Evolutionary conservation across 2,113 vertebrate species (phyloP), one percentile per base, ranked within the genome.

Genomic region (Myotis davidii): DNA sequence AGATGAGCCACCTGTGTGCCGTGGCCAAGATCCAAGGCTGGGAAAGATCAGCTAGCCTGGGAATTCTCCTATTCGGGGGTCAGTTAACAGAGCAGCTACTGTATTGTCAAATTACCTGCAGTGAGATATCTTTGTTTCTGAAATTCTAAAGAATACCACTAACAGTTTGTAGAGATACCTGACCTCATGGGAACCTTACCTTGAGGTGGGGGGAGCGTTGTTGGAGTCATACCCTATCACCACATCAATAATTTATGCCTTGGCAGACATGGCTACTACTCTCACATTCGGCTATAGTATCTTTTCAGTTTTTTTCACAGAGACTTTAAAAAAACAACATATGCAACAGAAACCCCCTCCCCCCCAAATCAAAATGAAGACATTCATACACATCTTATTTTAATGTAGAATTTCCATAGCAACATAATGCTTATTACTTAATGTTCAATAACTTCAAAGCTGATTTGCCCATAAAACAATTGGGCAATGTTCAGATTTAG

Each of bases 381-480:
- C 34, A 74, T 93, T 90, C 78, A 52, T 83, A 78, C 12, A 95
- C 70, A 96, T 86, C 29, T 94, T 73, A 88, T 93, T 91, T 97
- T 93, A 86, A 93, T 91, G 34, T 76, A 77, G 50, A 96, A 81
- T 94, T 96, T 95, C 86, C 21, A 70, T 74, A 72, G 83, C 81
- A 91, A 93, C 69, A 29, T 84, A 73, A 72, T 85, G 91, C 65
- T 96, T 56, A 88, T 85, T 76, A 45, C 85, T 94, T 82, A 96
- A 83, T 32, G 42, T 72, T 92, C 39, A 70, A 39, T 77, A 92
- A 94, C 21, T 81, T 50, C 42, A 69, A 95, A 81, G 4, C n/a
- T 1, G 0, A 56, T 94, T 86, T 95, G 48, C 29, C 45, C 2
- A 32, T 85, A 91, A 78, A 86, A 90, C 32, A 65, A 52, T 76